Base-by-base conservation (phyloP, 2,113 vertebrate genomes). In the Ammodytes marinus region DNA sequence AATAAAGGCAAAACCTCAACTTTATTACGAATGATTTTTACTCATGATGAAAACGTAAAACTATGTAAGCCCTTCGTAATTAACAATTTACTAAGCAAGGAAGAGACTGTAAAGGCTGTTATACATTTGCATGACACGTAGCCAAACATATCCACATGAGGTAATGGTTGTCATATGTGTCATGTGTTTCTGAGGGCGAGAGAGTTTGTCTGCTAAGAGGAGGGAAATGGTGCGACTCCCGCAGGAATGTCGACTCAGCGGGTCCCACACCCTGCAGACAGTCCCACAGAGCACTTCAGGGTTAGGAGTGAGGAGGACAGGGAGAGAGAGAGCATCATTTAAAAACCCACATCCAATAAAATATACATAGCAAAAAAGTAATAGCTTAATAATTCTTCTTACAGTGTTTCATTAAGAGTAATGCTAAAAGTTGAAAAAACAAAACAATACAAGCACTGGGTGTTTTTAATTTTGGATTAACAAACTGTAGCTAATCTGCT, bases 231-330 rank as follows among this genome's bases (percentile, higher is more conserved):
- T 76, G 82, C 4, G 70, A 64, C 64, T 85, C 86, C 92, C 91
- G 73, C 93, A 93, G 89, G 92, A 94, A 95, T 93, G 93, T 86
- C 84, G 77, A 80, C 84, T 91, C 86, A 89, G 90, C 87, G 67
- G 71, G 47, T 77, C 79, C 84, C 77, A 76, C 87, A 59, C 88
- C 89, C 80, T 66, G n/a, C 63, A 68, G 73, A 27, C 27, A 53
- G 74, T 70, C 65, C 85, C 58, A 5, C 70, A 69, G 73, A 45
- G 58, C 8, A 4, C 7, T 15, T 74, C 61, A 73, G 76, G 84
- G 74, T 82, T 84, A 85, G 64, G 55, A 80, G 64, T 45, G 64
- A 74, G 71, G 69, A 81, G 64, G 55, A 75, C 64, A 78, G 63
- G 77, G 11, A 19, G 58, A 27, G 67, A 47, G 64, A 63, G 53